phyloP scores from a whole-genome alignment of 1,140 invertebrate species.

The Bombus waltoni region DNA sequence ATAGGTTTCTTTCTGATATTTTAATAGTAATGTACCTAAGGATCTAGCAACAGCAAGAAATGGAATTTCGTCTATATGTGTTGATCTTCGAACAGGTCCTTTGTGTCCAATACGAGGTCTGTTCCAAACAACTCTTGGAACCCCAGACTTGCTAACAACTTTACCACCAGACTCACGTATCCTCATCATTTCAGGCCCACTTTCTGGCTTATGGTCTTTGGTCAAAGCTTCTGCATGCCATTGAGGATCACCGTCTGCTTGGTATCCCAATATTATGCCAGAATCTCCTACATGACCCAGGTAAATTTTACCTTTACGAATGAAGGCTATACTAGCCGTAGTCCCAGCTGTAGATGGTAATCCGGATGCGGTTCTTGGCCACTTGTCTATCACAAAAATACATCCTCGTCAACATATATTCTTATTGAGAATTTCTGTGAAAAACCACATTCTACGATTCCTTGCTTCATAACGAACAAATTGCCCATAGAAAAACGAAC shows the following conservation, averaged over 20 bases:
- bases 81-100: slow-evolving; percentile 92
- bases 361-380: slow-evolving; percentile 96
- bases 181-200: slow-evolving; percentile 90
- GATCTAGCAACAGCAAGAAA: slow-evolving; percentile 98
- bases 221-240: slow-evolving; percentile 93
- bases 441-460: background rate
- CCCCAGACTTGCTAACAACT: slow-evolving; percentile 94
- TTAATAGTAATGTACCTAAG: slow-evolving; percentile 84
- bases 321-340: slow-evolving; percentile 97
- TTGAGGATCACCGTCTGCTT: slow-evolving; percentile 86
- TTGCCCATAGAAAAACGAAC: background rate
- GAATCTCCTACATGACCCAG: slow-evolving; percentile 99
- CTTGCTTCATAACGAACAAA: background rate
- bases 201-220: slow-evolving; percentile 97
- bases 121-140: slow-evolving; percentile 98
- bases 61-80: slow-evolving; percentile 96
- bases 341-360: slow-evolving; percentile 98
- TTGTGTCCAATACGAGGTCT: slow-evolving; percentile 91
- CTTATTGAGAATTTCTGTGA: background rate
- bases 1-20: background rate
- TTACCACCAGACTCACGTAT: slow-evolving; percentile 95
- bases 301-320: slow-evolving; percentile 96
- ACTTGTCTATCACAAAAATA: slow-evolving; percentile 88
- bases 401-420: background rate
- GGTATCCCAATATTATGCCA: slow-evolving; percentile 94